Percentiles rank a stretch among this genome's conserved stretches.
These are phyloP conservation scores for Actinia tenebrosa DNA, from an alignment of 64 coral and sea anemone genomes.

Conservation along the genomic window DNA sequence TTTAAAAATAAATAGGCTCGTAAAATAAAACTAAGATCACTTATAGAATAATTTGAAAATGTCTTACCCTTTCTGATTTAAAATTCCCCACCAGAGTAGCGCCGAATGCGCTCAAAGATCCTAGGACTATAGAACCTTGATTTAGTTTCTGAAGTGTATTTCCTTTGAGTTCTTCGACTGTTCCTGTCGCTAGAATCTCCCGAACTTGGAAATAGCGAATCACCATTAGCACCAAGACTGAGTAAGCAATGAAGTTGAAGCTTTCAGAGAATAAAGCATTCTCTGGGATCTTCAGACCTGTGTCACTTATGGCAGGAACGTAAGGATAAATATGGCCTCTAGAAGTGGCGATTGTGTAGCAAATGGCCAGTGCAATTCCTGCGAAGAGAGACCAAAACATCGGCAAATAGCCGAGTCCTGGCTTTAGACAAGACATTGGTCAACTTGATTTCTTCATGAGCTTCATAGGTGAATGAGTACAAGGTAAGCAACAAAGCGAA, in stretches of 20 bases:
- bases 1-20: neutral
- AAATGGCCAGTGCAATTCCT: conserved; percentile 50
- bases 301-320: conserved; percentile 76
- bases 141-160: conserved; percentile 53
- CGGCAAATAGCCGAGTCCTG: conserved; percentile 56
- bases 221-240: conserved; percentile 39
- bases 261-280: conserved; percentile 57
- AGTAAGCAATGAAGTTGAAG: conserved; percentile 53
- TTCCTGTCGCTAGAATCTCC: conserved; percentile 30
- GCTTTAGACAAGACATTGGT: conserved; percentile 20
- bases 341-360: conserved; percentile 51
- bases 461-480: neutral
- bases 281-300: conserved; percentile 53
- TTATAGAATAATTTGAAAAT: neutral
- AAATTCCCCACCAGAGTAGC: conserved; percentile 71
- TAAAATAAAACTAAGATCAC: neutral
- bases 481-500: neutral
- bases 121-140: conserved; percentile 53
- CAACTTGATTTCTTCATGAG: conserved; percentile 11
- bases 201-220: conserved; percentile 77
- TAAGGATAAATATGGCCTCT: conserved; percentile 50
- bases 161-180: conserved; percentile 53
- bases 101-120: conserved; percentile 51
- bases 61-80: conserved; percentile 53
- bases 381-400: conserved; percentile 62